Evolutionary conservation across 2,113 vertebrate species (phyloP).

Genomic region (Agapornis roseicollis): DNA sequence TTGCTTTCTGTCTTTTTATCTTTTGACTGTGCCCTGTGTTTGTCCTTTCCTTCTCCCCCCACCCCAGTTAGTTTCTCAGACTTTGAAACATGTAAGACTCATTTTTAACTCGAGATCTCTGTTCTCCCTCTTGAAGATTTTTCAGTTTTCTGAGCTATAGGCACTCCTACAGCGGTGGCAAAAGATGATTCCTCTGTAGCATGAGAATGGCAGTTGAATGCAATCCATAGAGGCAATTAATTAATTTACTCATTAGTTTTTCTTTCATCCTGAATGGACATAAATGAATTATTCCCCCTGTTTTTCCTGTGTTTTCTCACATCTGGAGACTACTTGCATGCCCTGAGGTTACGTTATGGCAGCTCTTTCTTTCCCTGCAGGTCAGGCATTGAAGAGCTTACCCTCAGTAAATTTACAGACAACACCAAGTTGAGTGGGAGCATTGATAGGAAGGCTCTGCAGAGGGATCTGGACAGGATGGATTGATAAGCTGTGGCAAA

Average conservation of each 20-base stretch:
- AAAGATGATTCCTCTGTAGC: not conserved
- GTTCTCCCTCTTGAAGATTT: not conserved
- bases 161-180: not conserved
- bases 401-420: not conserved
- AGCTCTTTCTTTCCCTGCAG: not conserved
- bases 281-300: not conserved
- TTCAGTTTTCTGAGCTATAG: not conserved
- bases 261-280: not conserved
- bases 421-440: not conserved
- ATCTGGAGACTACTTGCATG: not conserved
- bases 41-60: not conserved
- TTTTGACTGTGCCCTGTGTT: not conserved
- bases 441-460: not conserved
- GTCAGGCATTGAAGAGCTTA: not conserved
- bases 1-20: not conserved
- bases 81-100: not conserved
- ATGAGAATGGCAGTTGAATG: not conserved
- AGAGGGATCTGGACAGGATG: not conserved
- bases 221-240: not conserved
- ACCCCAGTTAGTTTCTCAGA: not conserved
- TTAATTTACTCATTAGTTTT: not conserved
- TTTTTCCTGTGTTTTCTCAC: not conserved
- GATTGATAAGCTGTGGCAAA: not conserved
- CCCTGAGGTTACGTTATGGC: not conserved
- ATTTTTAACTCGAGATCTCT: not conserved